Conservation (phyloP, 1,140 invertebrate genomes). For the Drosophila sucinea region DNA sequence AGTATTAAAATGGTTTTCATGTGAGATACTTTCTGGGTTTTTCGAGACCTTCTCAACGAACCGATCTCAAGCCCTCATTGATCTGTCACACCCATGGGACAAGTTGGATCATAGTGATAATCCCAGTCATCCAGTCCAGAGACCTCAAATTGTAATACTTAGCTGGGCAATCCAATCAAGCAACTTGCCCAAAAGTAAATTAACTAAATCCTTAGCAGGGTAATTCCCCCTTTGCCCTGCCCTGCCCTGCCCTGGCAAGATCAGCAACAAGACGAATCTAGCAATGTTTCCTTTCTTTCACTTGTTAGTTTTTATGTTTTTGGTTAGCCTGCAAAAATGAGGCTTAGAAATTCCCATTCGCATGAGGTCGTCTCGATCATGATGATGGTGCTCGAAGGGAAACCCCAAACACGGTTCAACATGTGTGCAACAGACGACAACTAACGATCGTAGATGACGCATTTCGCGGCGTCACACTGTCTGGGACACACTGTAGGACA, state of each 20-base stretch:
- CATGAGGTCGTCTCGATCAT: background rate
- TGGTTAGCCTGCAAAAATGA: constrained; percentile 2
- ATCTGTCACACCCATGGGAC: constrained; percentile 9
- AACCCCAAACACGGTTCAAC: constrained; percentile 60
- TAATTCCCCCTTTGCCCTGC: constrained; percentile 13
- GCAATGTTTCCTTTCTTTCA: background rate
- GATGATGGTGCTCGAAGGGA: constrained; percentile 41
- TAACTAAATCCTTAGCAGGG: constrained; percentile 41
- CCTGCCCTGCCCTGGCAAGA: background rate
- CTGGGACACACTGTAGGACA: constrained; percentile 28
- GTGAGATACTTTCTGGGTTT: no score
- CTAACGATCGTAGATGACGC: background rate
- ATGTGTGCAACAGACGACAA: constrained; percentile 69
- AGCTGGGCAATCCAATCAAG: constrained; percentile 28
- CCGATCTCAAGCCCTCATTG: background rate
- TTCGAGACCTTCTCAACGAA: no score
- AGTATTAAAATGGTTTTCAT: no score
- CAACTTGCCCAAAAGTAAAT: constrained; percentile 34
- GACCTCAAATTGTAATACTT: no score
- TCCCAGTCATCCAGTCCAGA: constrained; percentile 3
- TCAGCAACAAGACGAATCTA: background rate
- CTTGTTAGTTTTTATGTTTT: background rate
- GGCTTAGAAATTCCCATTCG: constrained; percentile 71
- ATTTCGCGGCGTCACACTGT: constrained; percentile 68
- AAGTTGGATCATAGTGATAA: constrained; percentile 20